Evolutionary conservation across 2,797 vertebrate genomes (phyloP).

Genomic region (Kryptolebias ocellatus): DNA sequence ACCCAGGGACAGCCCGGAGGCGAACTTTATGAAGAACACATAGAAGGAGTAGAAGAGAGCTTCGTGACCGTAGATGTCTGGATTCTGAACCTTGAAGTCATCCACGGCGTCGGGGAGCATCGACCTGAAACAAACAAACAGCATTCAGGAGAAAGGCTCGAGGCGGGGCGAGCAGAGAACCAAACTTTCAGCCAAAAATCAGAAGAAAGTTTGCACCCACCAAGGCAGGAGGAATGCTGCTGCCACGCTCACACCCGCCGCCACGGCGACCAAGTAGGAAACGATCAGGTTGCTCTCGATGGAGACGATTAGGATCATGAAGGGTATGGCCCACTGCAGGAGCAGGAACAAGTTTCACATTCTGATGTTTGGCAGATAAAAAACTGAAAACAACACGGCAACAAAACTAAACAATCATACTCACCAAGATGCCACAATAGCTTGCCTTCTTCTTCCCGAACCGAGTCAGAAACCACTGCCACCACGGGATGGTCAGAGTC

Average conservation of each 20-base stretch:
- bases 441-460: conserved; percentile 94
- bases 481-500: conserved; percentile 89
- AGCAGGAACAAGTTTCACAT: conserved; percentile 3
- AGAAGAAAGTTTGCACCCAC: conserved; percentile 74
- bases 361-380: not conserved
- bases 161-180: not conserved
- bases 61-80: conserved; percentile 85
- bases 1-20: conserved; percentile 92
- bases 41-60: conserved; percentile 98
- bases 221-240: conserved; percentile 93
- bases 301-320: conserved; percentile 87
- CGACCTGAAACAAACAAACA: conserved; percentile 81
- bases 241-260: conserved; percentile 90
- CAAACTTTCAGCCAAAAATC: not conserved
- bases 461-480: conserved; percentile 95
- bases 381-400: no score
- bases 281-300: conserved; percentile 83
- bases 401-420: conserved; percentile 42
- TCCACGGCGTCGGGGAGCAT: conserved; percentile 96
- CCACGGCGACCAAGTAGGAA: conserved; percentile 88
- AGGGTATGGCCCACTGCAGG: conserved; percentile 89
- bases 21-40: conserved; percentile 96
- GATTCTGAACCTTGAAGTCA: conserved; percentile 92
- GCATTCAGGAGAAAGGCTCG: not conserved
- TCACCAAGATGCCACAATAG: conserved; percentile 89